Evolutionary conservation across 2,113 vertebrate genomes (phyloP), one percentile per base, ranked within the genome.

Genomic region (Nothoprocta pentlandii): DNA sequence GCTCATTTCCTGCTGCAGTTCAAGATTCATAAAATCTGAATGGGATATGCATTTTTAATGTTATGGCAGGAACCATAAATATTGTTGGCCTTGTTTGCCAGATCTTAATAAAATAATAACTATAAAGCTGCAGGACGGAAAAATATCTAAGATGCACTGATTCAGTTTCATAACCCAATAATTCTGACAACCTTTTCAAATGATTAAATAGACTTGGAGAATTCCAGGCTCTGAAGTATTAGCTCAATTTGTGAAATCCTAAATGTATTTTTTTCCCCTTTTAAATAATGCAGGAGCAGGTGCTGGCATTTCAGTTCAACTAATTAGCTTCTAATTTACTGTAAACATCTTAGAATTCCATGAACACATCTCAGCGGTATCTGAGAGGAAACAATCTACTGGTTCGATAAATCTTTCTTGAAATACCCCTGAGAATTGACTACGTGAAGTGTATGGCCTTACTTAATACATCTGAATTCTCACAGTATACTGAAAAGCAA

Each of bases 311-410:
- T 97, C 84, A 92, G 87, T 95, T 91, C 92, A 92, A 93, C 95
- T 97, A 97, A 97, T 97, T 97, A 97, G 95, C 95, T 95, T 95
- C 95, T 97, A 97, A 97, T 97, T 96, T 97, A 96, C 94, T 92
- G 96, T 97, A 98, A 97, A 96, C 94, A 96, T 96, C 96, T 97
- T 92, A 87, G 93, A 95, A 97, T 97, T 96, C 90, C 85, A 92
- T 47, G 70, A 94, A 94, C 92, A 94, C 1, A 25, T 96, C 97
- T 97, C 97, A 91, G 91, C 3, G 87, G 94, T 89, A 95, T 96
- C 91, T 93, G 93, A 92, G 90, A 94, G 92, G 96, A 97, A 97
- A 95, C 93, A 95, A 86, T 97, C 91, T 92, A 96, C 93, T 89
- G 70, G 95, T 96, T 98, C 68, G 1, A 97, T 97, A 97, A 96